These are phyloP conservation scores for Tiaroga cobitis DNA, from an alignment of 2,797 vertebrate genomes.

Conservation along the genomic window DNA sequence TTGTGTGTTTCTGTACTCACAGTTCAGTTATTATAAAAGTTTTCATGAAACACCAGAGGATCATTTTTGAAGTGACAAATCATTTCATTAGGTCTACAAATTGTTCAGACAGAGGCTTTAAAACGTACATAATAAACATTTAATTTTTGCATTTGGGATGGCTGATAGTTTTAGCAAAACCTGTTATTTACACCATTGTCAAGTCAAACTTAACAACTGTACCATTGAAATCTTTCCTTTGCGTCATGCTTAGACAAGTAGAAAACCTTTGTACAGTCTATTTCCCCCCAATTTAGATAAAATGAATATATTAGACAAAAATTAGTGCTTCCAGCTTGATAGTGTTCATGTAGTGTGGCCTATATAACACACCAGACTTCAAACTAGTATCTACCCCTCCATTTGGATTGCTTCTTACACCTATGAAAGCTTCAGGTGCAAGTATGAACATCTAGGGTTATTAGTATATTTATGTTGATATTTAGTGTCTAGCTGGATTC, in stretches of 20 bases:
- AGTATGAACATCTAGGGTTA: neutral
- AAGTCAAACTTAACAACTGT: constrained; percentile 84
- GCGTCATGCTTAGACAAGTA: constrained; percentile 87
- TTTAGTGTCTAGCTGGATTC: constrained; percentile 29
- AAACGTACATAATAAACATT: constrained; percentile 72
- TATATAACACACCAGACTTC: constrained; percentile 60
- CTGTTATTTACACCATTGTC: constrained; percentile 79
- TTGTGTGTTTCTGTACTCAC: constrained; percentile 43
- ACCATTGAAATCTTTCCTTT: constrained; percentile 88
- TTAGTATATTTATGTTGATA: constrained; percentile 19
- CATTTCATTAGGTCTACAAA: neutral
- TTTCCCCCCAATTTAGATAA: constrained; percentile 80
- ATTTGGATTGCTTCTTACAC: constrained; percentile 13
- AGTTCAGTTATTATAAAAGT: constrained; percentile 24
- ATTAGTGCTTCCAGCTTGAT: constrained; percentile 96
- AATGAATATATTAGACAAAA: constrained; percentile 85
- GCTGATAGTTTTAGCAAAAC: constrained; percentile 85
- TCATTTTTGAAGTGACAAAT: constrained; percentile 28
- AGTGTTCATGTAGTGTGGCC: constrained; percentile 81
- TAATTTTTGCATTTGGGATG: constrained; percentile 92
- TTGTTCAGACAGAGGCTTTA: neutral
- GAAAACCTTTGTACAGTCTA: constrained; percentile 90
- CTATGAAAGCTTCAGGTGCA: neutral
- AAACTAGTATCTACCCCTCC: constrained; percentile 1
- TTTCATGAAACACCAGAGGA: constrained; percentile 5